Conservation (phyloP, 2,113 vertebrate genomes). For the Cichladusa arquata region DNA sequence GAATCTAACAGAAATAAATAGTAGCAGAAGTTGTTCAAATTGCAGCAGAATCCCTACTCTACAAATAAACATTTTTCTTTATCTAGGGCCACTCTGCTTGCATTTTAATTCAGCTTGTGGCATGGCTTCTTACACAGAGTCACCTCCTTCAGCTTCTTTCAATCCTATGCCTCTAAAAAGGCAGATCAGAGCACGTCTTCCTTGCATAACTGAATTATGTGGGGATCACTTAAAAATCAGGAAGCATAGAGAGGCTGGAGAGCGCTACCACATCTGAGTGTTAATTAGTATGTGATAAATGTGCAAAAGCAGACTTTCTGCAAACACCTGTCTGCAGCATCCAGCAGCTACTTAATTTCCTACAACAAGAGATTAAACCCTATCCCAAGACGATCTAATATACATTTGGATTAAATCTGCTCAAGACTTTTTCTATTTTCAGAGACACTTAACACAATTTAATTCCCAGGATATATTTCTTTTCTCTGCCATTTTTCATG, state of each 20-base stretch:
- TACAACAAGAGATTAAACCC: background rate
- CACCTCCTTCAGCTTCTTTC: background rate
- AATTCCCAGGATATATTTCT: background rate
- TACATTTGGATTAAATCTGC: background rate
- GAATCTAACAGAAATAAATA: background rate
- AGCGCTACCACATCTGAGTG: background rate
- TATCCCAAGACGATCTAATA: background rate
- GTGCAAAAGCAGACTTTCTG: slow-evolving; percentile 3
- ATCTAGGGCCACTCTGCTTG: background rate
- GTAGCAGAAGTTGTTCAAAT: background rate
- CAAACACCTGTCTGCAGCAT: slow-evolving; percentile 30
- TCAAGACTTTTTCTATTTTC: background rate
- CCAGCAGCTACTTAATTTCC: background rate
- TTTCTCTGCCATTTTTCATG: background rate
- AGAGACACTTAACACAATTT: background rate
- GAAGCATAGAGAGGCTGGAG: background rate
- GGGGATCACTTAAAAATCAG: background rate
- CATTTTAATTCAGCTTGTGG: background rate
- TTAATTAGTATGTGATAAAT: slow-evolving; percentile 3
- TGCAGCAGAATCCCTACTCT: background rate
- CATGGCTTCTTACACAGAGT: background rate
- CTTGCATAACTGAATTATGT: background rate
- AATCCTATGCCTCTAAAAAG: background rate
- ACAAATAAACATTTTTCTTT: background rate
- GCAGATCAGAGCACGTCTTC: background rate